Conservation (phyloP, 1,140 invertebrate genomes). For the Reticulitermes speratus region DNA sequence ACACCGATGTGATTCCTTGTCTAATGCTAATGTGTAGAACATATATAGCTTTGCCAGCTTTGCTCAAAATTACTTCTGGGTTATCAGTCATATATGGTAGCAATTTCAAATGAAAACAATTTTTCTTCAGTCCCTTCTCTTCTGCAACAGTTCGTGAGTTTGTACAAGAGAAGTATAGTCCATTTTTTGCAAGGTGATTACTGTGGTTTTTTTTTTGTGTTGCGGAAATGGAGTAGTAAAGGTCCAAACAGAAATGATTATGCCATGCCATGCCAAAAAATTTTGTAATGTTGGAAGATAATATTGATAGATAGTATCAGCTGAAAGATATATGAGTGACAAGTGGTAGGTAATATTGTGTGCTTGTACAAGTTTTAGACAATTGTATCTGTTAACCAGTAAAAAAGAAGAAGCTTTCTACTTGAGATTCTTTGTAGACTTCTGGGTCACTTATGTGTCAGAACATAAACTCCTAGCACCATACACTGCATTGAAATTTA, state of each 20-base stretch:
- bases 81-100: neutral
- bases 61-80: conserved; percentile 1
- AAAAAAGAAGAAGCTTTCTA: conserved; percentile 26
- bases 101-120: neutral
- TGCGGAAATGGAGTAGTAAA: neutral
- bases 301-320: neutral
- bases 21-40: neutral
- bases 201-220: neutral
- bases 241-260: neutral
- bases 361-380: conserved; percentile 29
- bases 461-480: conserved; percentile 17
- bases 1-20: neutral
- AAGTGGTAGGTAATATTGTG: conserved; percentile 28
- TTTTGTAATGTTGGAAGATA: neutral
- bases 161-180: neutral
- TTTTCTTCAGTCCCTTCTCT: neutral
- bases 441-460: conserved; percentile 23
- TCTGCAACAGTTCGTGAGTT: neutral
- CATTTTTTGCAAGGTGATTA: neutral
- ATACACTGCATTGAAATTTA: conserved; percentile 7
- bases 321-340: neutral
- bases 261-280: neutral
- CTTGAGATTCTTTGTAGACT: conserved; percentile 22
- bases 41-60: neutral
- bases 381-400: conserved; percentile 31